Evolutionary conservation across 2,113 vertebrate genomes (phyloP).

Genomic region (Oplegnathus fasciatus): DNA sequence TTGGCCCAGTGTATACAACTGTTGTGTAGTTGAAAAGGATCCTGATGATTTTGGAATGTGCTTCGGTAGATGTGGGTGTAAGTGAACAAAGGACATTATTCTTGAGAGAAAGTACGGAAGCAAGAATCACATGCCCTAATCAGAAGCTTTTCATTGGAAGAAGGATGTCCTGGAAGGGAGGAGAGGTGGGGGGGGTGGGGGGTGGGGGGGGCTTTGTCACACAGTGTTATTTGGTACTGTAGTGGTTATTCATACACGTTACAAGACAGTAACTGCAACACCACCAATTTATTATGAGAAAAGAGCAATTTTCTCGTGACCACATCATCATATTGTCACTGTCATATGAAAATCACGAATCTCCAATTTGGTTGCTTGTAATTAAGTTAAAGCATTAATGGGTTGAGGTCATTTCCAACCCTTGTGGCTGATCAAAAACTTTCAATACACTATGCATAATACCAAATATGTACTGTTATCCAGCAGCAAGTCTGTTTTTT

Average conservation of each 20-base stretch:
- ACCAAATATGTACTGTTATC: not conserved
- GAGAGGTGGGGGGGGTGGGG: not conserved
- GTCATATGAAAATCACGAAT: not conserved
- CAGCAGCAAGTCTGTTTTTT: not conserved
- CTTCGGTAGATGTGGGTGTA: slow-evolving; percentile 7
- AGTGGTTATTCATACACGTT: not conserved
- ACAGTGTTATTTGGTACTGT: not conserved
- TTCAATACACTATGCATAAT: not conserved
- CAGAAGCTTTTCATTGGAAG: slow-evolving; percentile 41
- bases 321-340: not conserved
- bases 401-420: not conserved
- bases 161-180: slow-evolving; percentile 9
- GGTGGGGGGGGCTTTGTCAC: not conserved
- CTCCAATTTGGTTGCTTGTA: not conserved
- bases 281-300: not conserved
- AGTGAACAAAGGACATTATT: slow-evolving; percentile 55
- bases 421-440: not conserved
- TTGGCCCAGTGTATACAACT: not conserved
- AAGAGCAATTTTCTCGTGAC: not conserved
- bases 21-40: not conserved
- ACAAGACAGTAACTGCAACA: not conserved
- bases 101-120: slow-evolving; percentile 33
- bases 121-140: slow-evolving; percentile 6
- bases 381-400: not conserved
- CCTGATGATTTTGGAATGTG: slow-evolving; percentile 30